Base-by-base conservation (phyloP, 2,888 invertebrate genomes). In the Tachystola acroxantha region DNA sequence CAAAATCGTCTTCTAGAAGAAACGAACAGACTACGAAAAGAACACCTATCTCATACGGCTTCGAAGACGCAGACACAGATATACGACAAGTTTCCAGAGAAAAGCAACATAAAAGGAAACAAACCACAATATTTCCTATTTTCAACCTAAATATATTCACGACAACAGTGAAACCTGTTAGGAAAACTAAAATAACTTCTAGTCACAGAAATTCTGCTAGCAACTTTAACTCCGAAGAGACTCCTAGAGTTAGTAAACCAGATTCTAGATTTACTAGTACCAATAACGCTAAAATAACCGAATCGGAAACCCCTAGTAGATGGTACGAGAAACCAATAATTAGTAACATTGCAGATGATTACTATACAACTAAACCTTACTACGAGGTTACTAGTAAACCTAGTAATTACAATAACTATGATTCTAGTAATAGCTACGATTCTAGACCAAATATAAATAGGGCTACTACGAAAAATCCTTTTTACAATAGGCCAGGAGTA, bases 401-500 rank as follows among this genome's bases (percentile, higher is more conserved):
- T 12, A 20, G 24, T 13, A 24, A 24, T 10, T n/a, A 36, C 2
- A 24, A 22, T 13, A 7, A 27, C 7, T 37, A 40, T 12, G 29
- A 35, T 25, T 20, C 7, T n/a, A 32, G 27, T 10, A 10, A 36
- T 13, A 37, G 33, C 19, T 25, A 33, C 7, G 10, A 32, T 32
- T 16, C 32, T 2, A 24, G 25, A 28, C 34, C 34, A 7, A 20
- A 19, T 9, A 34, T 14, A 2, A 45, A 43, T 7, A 40, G 25
- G 28, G 49, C 34, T 32, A 65, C 47, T 33, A 65, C 57, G 2
- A 47, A 48, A 11, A 62, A 39, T 35, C 64, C 75, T 0, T 42
- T 65, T 0, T 41, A 54, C 0, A 54, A 64, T 6, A 52, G 65
- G 0, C 76, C 79, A 0, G 80, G 77, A 0, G 78, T 84, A 0